These are phyloP conservation scores for Caenorhabditis macrosperma DNA, from an alignment of 2,888 invertebrate species.

Conservation along the genomic window DNA sequence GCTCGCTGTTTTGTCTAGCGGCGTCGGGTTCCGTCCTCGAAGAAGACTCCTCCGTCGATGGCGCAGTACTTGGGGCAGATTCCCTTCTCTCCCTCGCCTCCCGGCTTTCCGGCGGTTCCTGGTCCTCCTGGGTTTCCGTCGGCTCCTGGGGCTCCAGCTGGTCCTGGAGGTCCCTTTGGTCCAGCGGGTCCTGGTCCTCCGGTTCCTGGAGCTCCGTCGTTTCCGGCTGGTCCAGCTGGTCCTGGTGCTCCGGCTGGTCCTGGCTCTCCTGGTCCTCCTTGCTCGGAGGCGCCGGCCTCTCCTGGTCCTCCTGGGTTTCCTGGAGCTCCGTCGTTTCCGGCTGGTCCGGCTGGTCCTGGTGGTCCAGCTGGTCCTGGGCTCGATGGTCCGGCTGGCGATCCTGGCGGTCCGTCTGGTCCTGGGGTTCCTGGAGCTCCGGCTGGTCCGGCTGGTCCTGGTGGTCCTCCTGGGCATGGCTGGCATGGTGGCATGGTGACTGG, in stretches of 20 bases:
- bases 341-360: slow-evolving; percentile 63
- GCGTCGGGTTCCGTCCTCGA: slow-evolving; percentile 72
- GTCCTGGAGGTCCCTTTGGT: slow-evolving; percentile 62
- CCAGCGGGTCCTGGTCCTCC: slow-evolving; percentile 61
- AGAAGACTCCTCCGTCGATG: slow-evolving; percentile 73
- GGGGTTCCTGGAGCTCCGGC: slow-evolving; percentile 65
- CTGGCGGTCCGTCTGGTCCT: slow-evolving; percentile 63
- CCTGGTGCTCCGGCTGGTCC: slow-evolving; percentile 66
- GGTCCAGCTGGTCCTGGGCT: slow-evolving; percentile 60
- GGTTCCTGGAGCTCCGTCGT: slow-evolving; percentile 62
- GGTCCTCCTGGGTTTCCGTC: slow-evolving; percentile 61
- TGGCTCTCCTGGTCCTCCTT: slow-evolving; percentile 62
- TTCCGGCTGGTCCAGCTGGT: slow-evolving; percentile 66
- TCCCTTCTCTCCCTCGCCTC: slow-evolving; percentile 67
- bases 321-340: slow-evolving; percentile 63
- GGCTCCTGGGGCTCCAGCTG: slow-evolving; percentile 60
- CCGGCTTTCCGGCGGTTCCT: slow-evolving; percentile 64
- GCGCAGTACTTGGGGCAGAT: slow-evolving; percentile 72
- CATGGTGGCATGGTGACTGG: slow-evolving; percentile 68
- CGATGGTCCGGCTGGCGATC: slow-evolving; percentile 61
- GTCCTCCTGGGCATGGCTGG: slow-evolving; percentile 64
- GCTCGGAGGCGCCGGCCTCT: slow-evolving; percentile 56
- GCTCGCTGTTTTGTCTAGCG: slow-evolving; percentile 45
- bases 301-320: slow-evolving; percentile 66
- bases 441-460: slow-evolving; percentile 65